Evolutionary conservation across 2,888 invertebrate species (phyloP), one percentile per base, ranked within the genome.

Genomic region (Dinocampus coccinellae): DNA sequence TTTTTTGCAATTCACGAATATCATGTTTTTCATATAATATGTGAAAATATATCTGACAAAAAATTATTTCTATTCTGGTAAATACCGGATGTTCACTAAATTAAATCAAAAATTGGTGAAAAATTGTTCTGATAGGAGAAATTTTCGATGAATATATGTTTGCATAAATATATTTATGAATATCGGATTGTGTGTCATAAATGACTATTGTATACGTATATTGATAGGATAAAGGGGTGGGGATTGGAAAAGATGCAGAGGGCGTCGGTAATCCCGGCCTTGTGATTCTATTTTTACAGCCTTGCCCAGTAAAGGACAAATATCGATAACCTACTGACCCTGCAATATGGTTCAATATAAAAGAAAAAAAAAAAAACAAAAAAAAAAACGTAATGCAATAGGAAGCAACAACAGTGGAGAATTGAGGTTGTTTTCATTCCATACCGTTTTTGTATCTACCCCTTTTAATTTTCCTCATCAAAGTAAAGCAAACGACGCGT

Each of bases 261-360:
- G 58, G 29, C 33, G 33, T 16, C 16, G 58, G 6, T 34, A 70
- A 75, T 74, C 71, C 63, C 69, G 57, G 67, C 66, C 69, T 70
- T 62, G 66, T 65, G 64, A 75, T 74, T 75, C 77, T 77, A 77
- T 77, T 77, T 77, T 76, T 76, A 73, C 72, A 73, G 66, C 33
- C 47, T n/a, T n/a, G n/a, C n/a, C 57, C 70, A 72, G 65, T 69
- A 70, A 77, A 77, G 76, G 77, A 76, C 75, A 76, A 78, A 81
- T 80, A 78, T 82, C 82, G 80, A 83, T 83, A 82, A 82, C 80
- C 80, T 77, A 81, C 80, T 82, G 78, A 83, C 80, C 80, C 81
- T 80, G 76, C 74, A 47, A 11, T 57, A 11, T 24, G 9, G 20
- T 71, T 36, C 57, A 47, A 2, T 16, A 34, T 58, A 16, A 6